Percentiles rank a stretch among this genome's conserved stretches.
Conservation (phyloP, 2,797 vertebrate species). For the Tragelaphus eurycerus region DNA sequence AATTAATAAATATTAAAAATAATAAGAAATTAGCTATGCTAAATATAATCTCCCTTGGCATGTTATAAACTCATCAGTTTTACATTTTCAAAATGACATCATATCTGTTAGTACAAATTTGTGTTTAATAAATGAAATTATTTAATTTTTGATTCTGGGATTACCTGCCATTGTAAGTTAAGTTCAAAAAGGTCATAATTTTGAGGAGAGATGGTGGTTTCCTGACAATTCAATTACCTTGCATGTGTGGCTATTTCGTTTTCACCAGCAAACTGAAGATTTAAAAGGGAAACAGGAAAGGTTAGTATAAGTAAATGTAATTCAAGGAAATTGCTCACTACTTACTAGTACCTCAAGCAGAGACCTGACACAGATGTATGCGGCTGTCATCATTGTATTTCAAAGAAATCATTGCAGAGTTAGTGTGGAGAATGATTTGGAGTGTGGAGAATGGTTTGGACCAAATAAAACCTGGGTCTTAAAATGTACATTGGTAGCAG, state of each 20-base stretch:
- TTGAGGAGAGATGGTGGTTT: neutral
- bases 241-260: neutral
- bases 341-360: neutral
- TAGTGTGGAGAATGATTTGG: neutral
- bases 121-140: neutral
- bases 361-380: neutral
- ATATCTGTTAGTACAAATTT: neutral
- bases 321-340: neutral
- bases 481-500: neutral
- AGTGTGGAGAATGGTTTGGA: neutral
- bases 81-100: neutral
- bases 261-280: neutral
- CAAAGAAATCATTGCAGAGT: neutral
- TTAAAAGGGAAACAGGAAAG: neutral
- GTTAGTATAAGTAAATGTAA: neutral
- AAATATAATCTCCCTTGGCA: neutral
- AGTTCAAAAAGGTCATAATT: neutral
- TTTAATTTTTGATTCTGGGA: neutral
- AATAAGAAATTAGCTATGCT: neutral
- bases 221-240: neutral
- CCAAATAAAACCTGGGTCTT: neutral
- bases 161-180: neutral
- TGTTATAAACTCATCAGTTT: neutral
- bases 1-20: neutral
- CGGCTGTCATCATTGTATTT: neutral